phyloP scores from a whole-genome alignment of 2,113 vertebrate genomes.

The Zosterops japonicus region DNA sequence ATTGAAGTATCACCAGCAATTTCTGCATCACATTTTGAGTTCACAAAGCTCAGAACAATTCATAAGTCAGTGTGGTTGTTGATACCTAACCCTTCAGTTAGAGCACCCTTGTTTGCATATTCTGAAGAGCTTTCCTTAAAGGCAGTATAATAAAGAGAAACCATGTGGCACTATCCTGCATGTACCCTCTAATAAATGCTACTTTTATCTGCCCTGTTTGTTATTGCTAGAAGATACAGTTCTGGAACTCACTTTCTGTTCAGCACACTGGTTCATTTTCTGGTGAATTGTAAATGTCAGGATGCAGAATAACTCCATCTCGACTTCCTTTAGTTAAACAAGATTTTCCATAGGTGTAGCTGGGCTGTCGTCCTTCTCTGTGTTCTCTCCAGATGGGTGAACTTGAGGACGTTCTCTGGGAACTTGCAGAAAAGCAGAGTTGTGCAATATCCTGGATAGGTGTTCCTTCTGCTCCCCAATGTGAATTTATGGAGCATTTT shows the following conservation, averaged over 20 bases:
- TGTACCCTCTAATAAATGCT: not conserved
- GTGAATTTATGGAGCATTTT: not conserved
- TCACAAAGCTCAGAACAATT: not conserved
- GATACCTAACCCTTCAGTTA: not conserved
- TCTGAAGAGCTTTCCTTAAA: not conserved
- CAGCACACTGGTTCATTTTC: not conserved
- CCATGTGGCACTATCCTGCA: not conserved
- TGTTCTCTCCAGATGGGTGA: not conserved
- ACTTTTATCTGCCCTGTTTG: not conserved
- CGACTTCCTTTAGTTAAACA: not conserved
- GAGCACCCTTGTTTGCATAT: not conserved
- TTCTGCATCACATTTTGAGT: not conserved
- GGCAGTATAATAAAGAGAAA: not conserved
- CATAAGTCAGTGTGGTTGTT: not conserved
- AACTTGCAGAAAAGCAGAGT: not conserved
- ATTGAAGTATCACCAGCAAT: not conserved
- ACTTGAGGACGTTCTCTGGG: not conserved
- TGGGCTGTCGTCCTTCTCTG: not conserved
- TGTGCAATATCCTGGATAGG: not conserved
- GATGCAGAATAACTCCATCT: not conserved
- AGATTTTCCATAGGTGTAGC: not conserved
- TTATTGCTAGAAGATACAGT: not conserved
- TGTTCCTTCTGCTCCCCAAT: not conserved
- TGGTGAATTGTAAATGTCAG: not conserved
- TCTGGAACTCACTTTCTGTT: not conserved